Evolutionary conservation across 2,797 vertebrate genomes (phyloP), one percentile per base, ranked within the genome.

Genomic region (Argentina silus): DNA sequence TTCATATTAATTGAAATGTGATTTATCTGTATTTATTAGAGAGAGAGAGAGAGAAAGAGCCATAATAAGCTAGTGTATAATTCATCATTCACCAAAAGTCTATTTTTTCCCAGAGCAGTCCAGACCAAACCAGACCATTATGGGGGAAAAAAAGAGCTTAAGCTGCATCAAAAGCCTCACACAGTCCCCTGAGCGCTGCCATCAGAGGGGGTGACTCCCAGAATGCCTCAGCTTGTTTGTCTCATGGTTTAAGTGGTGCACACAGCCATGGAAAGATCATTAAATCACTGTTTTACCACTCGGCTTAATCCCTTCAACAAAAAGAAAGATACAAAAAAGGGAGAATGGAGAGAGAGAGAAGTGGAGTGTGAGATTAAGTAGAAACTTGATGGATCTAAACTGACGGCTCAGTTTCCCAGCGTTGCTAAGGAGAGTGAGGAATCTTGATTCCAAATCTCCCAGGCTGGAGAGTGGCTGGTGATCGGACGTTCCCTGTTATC

Each of bases 261-360:
- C 85, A 90, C 91, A 89, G 90, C 91, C 90, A 93, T 91, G 90
- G 91, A 93, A 92, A 93, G 91, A 93, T 93, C 92, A 93, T 93
- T 93, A 94, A 94, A 95, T 93, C 92, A 93, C 93, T 92, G 90
- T 94, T 94, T 94, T 93, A 93, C 93, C 92, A 94, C 92, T 93
- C 91, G 79, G 83, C 87, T 93, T 94, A 94, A 94, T 94, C 92
- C 91, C 86, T 72, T 48, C 81, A 87, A 91, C 91, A 91, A 93
- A 91, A 87, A 90, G 86, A 81, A 85, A 88, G 89, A 90, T 84
- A 91, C 84, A 88, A 89, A 91, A 93, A 68, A 87, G 88, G 77
- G 76, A 89, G 77, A 80, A 85, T 80, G 87, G 71, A 80, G 72
- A 75, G 79, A 75, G 79, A 84, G 72, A 88, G 75, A 61, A 64